Base-by-base conservation (phyloP, 2,888 invertebrate species). In the Laothoe populi region DNA sequence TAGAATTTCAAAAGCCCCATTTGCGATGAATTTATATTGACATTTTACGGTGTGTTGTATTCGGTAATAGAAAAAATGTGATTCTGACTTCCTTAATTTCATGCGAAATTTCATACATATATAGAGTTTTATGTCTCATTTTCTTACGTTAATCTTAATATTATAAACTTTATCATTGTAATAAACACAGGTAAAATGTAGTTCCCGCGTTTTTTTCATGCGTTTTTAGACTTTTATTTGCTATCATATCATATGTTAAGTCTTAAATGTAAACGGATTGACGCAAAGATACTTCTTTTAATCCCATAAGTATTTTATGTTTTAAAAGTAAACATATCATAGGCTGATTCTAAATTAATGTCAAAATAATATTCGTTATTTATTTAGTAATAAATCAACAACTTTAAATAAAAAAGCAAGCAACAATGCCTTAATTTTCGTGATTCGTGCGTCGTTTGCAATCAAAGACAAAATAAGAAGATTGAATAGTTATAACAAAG, bases 401-500 rank as follows among this genome's bases (percentile, higher is more conserved):
- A 24, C 0, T n/a, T n/a, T n/a, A n/a, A 48, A 24, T 48, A 48
- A 24, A n/a, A 1, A 23, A 23, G 46, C n/a, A 13, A 19, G 4
- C 11, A 49, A 49, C 49, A 26, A 26, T 10, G 31, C 31, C 31
- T 16, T 16, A 31, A 16, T 31, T 49, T n/a, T 7, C 7, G 16
- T 26, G 24, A 49, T 48, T 26, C 5, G 26, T 26, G 53, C 35
- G 13, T 24, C 53, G 1, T 53, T 53, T 11, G 53, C 19, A 35
- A 53, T 35, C 35, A 16, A 19, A 35, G 19, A 31, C 35, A 53
- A 53, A 35, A 19, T 53, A 35, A 53, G 49, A 19, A 49, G 11
- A 53, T 53, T 19, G 53, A 19, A 53, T 53, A 53, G 19, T 53
- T 35, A 49, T 31, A 53, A 53, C 53, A 53, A 53, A 53, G 49